A percentile compares a stretch with the other conserved stretches of the same genome.
Conservation (phyloP, 1,140 invertebrate genomes). For the Eueides isabella region DNA sequence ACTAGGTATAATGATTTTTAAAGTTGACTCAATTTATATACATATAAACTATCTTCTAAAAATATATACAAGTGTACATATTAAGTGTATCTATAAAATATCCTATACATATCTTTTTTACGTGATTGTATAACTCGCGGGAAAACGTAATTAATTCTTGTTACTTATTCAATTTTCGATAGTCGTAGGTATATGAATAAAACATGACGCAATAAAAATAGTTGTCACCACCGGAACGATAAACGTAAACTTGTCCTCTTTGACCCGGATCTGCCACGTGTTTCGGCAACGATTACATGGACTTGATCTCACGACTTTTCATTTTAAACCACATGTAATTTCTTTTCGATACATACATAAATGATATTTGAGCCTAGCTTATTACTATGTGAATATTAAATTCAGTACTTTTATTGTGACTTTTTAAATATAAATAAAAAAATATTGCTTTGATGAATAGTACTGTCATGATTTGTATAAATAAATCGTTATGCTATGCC, state of each 20-base stretch:
- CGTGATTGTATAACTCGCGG: neutral
- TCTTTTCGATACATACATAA: neutral
- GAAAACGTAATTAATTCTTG: slow-evolving; percentile 5
- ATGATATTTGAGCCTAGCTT: neutral
- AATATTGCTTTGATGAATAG: neutral
- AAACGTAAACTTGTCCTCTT: slow-evolving; percentile 64
- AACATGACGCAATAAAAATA: slow-evolving; percentile 51
- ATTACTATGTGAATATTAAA: neutral
- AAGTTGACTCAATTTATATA: neutral
- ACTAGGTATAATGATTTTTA: slow-evolving; percentile 10
- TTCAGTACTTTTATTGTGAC: neutral
- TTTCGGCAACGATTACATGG: slow-evolving; percentile 42
- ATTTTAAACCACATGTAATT: neutral
- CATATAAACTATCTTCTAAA: neutral
- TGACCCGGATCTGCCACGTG: slow-evolving; percentile 73
- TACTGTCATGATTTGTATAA: slow-evolving; percentile 18
- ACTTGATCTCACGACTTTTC: slow-evolving; percentile 27
- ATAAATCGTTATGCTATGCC: slow-evolving; percentile 39
- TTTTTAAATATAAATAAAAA: neutral
- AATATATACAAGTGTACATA: neutral
- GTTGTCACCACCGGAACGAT: slow-evolving; percentile 52
- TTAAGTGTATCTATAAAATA: neutral
- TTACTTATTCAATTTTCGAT: slow-evolving; percentile 25
- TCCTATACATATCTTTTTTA: neutral
- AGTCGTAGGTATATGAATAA: slow-evolving; percentile 44